Evolutionary conservation across 1,140 invertebrate species (phyloP).

Genomic region (Babylonia areolata): DNA sequence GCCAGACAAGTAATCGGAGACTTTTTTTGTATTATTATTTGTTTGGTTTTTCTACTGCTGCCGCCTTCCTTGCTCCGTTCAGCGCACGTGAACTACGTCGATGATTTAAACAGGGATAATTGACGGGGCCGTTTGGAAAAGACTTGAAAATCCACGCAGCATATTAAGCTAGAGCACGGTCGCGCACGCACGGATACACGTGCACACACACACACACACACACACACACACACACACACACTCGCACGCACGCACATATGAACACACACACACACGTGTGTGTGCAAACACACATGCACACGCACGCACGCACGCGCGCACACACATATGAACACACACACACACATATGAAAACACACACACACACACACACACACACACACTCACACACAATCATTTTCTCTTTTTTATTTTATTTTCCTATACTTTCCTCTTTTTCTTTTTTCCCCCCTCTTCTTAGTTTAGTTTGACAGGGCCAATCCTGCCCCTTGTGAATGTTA

Average conservation of each 20-base stretch:
- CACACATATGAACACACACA: no score
- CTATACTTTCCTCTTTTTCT: not conserved
- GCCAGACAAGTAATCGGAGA: no score
- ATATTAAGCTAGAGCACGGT: no score
- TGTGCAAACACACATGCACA: not conserved
- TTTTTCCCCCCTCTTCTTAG: not conserved
- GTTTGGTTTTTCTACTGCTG: no score
- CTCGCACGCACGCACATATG: not conserved
- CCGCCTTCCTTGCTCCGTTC: no score
- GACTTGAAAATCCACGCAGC: not conserved
- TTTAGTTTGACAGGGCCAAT: slow-evolving; percentile 17
- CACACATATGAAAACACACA: no score
- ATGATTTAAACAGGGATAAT: not conserved
- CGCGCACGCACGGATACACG: no score
- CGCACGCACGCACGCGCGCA: not conserved
- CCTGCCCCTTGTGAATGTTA: not conserved
- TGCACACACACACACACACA: no score
- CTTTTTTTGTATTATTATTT: not conserved
- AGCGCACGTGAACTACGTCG: not conserved
- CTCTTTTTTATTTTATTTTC: not conserved
- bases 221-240: no score
- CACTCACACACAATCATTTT: not conserved
- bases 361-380: not conserved
- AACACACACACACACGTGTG: not conserved
- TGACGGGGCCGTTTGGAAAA: not conserved